Percentiles rank a stretch among this genome's conserved stretches.
These are phyloP conservation scores for Polydrusus tereticollis DNA, from an alignment of 2,888 invertebrate species.

Conservation along the genomic window DNA sequence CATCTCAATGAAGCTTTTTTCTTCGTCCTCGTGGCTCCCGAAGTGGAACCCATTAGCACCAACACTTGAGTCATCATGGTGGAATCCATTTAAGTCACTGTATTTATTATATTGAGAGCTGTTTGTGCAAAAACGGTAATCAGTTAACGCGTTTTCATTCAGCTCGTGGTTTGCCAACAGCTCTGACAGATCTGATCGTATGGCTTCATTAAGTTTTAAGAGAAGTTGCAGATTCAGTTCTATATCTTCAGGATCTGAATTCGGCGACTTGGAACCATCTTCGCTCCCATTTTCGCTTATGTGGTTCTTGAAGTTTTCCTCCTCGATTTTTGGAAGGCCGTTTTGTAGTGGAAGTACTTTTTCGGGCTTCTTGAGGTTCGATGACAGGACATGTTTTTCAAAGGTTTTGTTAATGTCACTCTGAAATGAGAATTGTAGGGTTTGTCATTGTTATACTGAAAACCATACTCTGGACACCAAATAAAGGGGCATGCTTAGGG, in stretches of 20 bases:
- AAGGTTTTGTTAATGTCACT: conserved; percentile 60
- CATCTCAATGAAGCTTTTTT: conserved; percentile 46
- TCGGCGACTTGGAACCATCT: conserved; percentile 16
- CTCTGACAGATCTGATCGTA: conserved; percentile 58
- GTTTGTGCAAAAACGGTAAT: conserved; percentile 47
- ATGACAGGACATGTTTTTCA: conserved; percentile 51
- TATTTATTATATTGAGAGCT: conserved; percentile 30
- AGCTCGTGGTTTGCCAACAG: conserved; percentile 52
- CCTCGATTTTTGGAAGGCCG: conserved; percentile 44
- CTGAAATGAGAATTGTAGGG: conserved; percentile 52
- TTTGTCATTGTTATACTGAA: background rate
- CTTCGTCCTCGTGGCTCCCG: conserved; percentile 43
- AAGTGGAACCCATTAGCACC: conserved; percentile 36
- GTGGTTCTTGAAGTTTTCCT: conserved; percentile 41
- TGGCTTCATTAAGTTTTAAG: conserved; percentile 56
- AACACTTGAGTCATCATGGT: conserved; percentile 35
- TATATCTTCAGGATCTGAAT: conserved; percentile 51
- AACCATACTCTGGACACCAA: background rate
- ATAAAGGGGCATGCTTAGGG: background rate
- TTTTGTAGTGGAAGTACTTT: conserved; percentile 15
- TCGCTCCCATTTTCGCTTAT: conserved; percentile 10
- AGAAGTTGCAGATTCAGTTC: conserved; percentile 54
- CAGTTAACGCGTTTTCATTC: conserved; percentile 41
- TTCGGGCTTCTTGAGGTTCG: conserved; percentile 7
- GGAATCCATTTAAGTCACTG: conserved; percentile 30